Base-by-base conservation (phyloP, 2,113 vertebrate genomes). In the Nothobranchius kuhntae region DNA sequence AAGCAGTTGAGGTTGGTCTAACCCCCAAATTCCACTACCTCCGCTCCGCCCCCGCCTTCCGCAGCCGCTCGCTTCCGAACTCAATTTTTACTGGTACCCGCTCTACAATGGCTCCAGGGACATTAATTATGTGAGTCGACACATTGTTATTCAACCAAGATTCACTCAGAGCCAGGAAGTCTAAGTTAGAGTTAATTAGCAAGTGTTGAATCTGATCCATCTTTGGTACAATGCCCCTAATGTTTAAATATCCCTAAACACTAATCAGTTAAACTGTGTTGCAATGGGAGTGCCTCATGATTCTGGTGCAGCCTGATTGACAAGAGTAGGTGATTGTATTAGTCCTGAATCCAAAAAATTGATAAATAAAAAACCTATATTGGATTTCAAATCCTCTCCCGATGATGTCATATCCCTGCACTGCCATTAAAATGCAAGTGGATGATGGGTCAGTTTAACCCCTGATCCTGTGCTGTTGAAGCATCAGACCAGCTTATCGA, bases 381-480 rank as follows among this genome's bases (percentile, higher is more conserved):
- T 40, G 9, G 38, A 40, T 13, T 53, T 7, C 36, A 71, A 66
- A 84, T 73, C 54, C 55, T 42, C 45, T 65, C 17, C 59, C 54
- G 14, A 15, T 9, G 24, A 36, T 61, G 68, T 59, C 46, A 64
- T 81, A 54, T 45, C 71, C 9, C 65, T 30, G 9, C 38, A 6
- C 13, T 66, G 47, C 50, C 48, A 46, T 80, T 78, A 56, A 66
- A 54, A 58, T 62, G 40, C 48, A 53, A 64, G 36, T 53, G 35
- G 30, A 71, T 70, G 77, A 54, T 65, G 12, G 64, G 44, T 48
- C 53, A 61, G 56, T 59, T 63, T 78, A n/a, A 69, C 71, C 24
- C 50, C 88, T 93, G 93, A 86, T 89, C 87, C 88, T 80, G 65
- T 83, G 65, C 69, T 81, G 84, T 47, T 81, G 70, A 92, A 84